Percentiles rank a stretch among this genome's conserved stretches.
phyloP scores from a whole-genome alignment of 2,113 vertebrate genomes.

The Myotis brandtii region DNA sequence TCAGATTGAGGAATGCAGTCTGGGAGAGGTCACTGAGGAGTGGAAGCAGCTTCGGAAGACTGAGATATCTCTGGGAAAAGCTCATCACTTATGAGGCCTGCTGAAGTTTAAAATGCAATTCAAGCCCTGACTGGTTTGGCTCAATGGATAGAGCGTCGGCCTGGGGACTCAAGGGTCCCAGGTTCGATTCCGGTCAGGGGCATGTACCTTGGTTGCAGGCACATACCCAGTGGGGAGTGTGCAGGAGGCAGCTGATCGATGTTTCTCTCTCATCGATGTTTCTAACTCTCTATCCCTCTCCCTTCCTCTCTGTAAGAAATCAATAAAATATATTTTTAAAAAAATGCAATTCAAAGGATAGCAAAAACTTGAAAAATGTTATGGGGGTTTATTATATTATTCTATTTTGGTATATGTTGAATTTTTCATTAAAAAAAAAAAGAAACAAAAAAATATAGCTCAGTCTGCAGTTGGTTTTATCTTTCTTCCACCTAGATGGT shows the following conservation, averaged over 20 bases:
- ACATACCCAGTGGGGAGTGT: no score
- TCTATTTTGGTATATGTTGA: slow-evolving; percentile 3
- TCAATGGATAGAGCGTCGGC: no score
- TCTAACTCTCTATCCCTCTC: no score
- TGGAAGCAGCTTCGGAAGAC: not conserved
- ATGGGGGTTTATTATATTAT: not conserved
- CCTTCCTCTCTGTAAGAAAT: no score
- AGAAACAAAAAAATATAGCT: not conserved
- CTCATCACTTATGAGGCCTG: not conserved
- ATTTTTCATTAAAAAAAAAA: slow-evolving; percentile 8
- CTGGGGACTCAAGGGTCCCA: no score
- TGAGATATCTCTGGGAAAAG: not conserved
- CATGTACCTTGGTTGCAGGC: no score
- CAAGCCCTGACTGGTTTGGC: not conserved
- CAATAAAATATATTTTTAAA: no score
- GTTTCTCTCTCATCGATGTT: no score
- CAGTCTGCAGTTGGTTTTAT: not conserved
- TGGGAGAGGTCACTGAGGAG: not conserved
- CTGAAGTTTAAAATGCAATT: slow-evolving; percentile 21
- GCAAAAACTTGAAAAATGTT: not conserved
- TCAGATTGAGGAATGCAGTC: not conserved
- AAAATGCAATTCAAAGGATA: slow-evolving; percentile 15
- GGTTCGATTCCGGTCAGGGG: no score
- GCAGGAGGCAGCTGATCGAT: no score
- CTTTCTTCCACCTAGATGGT: not conserved